phyloP scores from a whole-genome alignment of 2,888 invertebrate genomes.

The Hypolimnas misippus region DNA sequence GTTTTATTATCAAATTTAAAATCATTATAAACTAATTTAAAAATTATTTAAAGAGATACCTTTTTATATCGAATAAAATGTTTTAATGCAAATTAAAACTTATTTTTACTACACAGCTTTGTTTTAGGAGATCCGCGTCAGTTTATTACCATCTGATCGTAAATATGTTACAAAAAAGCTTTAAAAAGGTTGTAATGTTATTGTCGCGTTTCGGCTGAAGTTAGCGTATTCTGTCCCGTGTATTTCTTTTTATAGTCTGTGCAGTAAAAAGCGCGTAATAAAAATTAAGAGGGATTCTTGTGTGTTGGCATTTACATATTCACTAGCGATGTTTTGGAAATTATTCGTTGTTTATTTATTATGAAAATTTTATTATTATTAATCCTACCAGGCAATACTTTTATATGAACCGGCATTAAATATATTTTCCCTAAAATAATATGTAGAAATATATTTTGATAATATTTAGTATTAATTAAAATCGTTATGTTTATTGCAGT shows the following conservation, averaged over 20 bases:
- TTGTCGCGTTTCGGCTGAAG: constrained; percentile 30
- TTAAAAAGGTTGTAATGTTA: constrained; percentile 37
- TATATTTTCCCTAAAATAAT: too few species aligned
- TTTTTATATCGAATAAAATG: constrained; percentile 21
- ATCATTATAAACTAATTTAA: background rate
- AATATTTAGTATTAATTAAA: too few species aligned
- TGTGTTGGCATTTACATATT: constrained; percentile 19
- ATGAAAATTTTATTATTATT: background rate
- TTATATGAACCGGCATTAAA: too few species aligned
- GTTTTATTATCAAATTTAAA: background rate
- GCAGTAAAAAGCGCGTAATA: constrained; percentile 33
- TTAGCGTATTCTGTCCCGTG: constrained; percentile 29
- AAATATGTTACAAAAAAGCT: constrained; percentile 37
- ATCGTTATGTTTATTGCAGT: too few species aligned
- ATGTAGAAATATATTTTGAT: too few species aligned
- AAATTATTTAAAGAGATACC: constrained; percentile 1
- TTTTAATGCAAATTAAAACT: constrained; percentile 20
- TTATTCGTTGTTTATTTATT: background rate
- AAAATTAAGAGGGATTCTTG: constrained; percentile 23
- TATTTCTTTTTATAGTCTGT: constrained; percentile 34
- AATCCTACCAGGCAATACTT: too few species aligned
- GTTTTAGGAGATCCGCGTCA: constrained; percentile 27
- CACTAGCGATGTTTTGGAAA: constrained; percentile 8
- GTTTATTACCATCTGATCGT: constrained; percentile 33
- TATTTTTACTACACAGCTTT: constrained; percentile 21